phyloP scores from a whole-genome alignment of 2,113 vertebrate genomes.

The Lepus americanus region DNA sequence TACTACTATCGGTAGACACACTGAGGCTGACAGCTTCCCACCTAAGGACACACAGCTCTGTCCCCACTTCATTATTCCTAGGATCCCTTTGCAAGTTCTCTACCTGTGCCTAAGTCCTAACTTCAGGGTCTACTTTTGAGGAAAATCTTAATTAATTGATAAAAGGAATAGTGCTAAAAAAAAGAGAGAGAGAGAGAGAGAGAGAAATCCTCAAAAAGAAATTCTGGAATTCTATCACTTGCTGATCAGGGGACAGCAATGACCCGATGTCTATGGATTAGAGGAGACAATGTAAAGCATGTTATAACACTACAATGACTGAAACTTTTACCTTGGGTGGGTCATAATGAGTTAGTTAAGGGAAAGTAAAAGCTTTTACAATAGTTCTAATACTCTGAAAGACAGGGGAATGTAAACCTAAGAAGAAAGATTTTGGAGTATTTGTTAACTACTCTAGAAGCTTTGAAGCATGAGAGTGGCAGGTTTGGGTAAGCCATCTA shows the following conservation, averaged over 20 bases:
- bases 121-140: not conserved
- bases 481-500: not conserved
- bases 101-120: not conserved
- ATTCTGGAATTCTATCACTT: not conserved
- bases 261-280: not conserved
- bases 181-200: too few relatives aligned
- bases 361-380: not conserved
- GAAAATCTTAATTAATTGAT: not conserved
- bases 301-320: not conserved
- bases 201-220: not conserved
- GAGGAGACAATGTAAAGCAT: not conserved
- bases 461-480: slow-evolving; percentile 21
- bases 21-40: not conserved
- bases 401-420: not conserved
- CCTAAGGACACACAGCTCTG: not conserved
- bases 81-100: not conserved
- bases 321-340: not conserved
- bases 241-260: not conserved
- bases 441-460: not conserved
- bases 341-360: not conserved
- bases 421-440: not conserved
- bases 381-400: slow-evolving; percentile 12
- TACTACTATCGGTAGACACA: not conserved
- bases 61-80: not conserved
- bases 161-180: not conserved